A percentile compares a stretch with the other conserved stretches of the same genome.
These are phyloP conservation scores for Taxidea taxus DNA, from an alignment of 2,113 vertebrate genomes.

Conservation along the genomic window DNA sequence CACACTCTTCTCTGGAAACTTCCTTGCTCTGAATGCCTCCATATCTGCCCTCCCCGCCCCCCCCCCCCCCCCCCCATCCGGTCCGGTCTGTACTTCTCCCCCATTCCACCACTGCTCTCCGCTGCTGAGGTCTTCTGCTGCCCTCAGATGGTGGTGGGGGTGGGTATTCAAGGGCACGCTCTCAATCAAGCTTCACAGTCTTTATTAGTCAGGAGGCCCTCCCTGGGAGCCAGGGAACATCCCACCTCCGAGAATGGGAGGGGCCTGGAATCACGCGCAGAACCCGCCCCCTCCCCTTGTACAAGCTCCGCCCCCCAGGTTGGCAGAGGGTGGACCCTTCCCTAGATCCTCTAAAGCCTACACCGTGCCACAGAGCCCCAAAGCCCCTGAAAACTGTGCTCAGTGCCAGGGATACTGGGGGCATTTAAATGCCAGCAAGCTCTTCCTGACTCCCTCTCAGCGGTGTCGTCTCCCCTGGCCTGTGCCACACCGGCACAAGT, in stretches of 20 bases:
- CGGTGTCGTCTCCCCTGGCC: neutral
- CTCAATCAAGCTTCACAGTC: neutral
- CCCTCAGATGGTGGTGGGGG: neutral
- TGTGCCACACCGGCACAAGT: neutral
- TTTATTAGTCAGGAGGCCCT: constrained; percentile 45
- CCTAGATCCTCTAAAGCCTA: neutral
- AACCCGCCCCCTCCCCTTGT: neutral
- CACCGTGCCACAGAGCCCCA: neutral
- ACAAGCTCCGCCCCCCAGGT: neutral
- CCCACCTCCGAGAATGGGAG: neutral
- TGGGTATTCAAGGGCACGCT: neutral
- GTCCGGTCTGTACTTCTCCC: too few species aligned
- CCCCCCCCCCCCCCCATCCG: too few species aligned
- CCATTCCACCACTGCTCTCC: neutral
- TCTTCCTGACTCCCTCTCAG: neutral
- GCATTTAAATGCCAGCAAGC: neutral
- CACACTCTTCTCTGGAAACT: neutral
- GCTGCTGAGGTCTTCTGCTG: neutral
- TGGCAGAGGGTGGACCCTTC: neutral
- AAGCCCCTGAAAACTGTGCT: neutral
- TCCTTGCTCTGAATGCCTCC: neutral
- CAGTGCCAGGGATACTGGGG: neutral
- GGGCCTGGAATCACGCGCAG: neutral
- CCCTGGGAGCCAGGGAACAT: neutral
- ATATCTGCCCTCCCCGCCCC: too few species aligned